phyloP scores from a whole-genome alignment of 2,797 vertebrate species.

The Halcyon chelicuti region DNA sequence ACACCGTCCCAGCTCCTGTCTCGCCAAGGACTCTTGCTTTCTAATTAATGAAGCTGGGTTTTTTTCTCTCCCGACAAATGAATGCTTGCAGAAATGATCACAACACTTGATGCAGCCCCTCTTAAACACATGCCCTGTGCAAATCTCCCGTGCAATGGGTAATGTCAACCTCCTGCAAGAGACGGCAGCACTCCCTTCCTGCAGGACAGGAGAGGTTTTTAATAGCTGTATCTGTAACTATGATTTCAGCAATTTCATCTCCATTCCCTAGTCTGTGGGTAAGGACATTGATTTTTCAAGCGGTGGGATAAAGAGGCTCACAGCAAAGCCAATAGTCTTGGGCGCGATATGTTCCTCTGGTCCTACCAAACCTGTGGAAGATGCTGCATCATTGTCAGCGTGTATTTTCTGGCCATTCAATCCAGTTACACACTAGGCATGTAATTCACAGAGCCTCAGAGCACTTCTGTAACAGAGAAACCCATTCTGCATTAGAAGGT shows the following conservation, averaged over 20 bases:
- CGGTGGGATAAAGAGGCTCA: background rate
- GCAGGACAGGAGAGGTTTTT: background rate
- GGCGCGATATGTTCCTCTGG: rapidly evolving
- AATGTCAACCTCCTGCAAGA: background rate
- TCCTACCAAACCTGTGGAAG: background rate
- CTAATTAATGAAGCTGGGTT: background rate
- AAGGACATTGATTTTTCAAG: background rate
- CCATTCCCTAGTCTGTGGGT: background rate
- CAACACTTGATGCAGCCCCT: background rate
- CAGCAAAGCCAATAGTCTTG: background rate
- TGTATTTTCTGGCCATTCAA: background rate
- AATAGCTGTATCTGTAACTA: background rate
- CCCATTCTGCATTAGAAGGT: background rate
- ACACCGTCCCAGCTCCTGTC: background rate
- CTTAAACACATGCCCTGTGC: background rate
- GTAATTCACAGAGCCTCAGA: background rate
- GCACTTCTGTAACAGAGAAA: background rate
- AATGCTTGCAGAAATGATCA: rapidly evolving
- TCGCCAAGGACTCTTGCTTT: background rate
- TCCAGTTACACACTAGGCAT: background rate
- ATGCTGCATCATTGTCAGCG: background rate
- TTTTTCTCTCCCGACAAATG: background rate
- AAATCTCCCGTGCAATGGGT: rapidly evolving
- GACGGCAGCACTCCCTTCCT: background rate
- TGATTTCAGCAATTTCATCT: background rate